Percentiles rank a stretch among this genome's conserved stretches.
These are phyloP conservation scores for Phalanger gymnotis DNA, from an alignment of 2,797 vertebrate species.

Conservation along the genomic window DNA sequence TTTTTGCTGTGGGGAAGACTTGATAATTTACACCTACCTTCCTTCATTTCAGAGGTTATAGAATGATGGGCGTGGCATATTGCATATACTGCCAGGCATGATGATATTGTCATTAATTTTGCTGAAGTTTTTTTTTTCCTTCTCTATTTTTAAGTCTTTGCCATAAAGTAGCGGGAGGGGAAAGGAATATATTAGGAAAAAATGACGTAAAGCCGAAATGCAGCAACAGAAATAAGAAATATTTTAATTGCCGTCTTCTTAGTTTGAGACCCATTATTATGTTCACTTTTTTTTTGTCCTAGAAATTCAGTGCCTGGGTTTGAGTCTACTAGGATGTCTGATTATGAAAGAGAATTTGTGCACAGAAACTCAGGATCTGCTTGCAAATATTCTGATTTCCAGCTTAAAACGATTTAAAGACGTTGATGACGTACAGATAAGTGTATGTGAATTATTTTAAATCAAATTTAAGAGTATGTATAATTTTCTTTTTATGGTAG, in stretches of 20 bases:
- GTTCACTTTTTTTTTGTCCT: constrained; percentile 53
- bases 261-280: constrained; percentile 31
- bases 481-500: constrained; percentile 1
- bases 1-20: not conserved
- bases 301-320: constrained; percentile 95
- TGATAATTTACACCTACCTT: not conserved
- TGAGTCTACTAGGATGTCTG: constrained; percentile 90
- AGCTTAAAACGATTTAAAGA: constrained; percentile 89
- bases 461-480: constrained; percentile 37
- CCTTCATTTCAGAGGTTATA: not conserved
- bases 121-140: not conserved
- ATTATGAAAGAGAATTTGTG: constrained; percentile 92
- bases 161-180: not conserved
- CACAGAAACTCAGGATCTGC: constrained; percentile 88
- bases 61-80: not conserved
- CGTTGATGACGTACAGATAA: constrained; percentile 88
- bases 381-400: constrained; percentile 90
- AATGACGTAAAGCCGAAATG: not conserved
- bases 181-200: not conserved
- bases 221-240: not conserved
- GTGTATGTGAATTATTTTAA: constrained; percentile 83
- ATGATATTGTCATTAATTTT: not conserved
- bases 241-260: constrained; percentile 19
- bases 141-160: not conserved
- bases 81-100: not conserved